These are phyloP conservation scores for Geotrypetes seraphini DNA, from an alignment of 2,797 vertebrate species.

Conservation along the genomic window DNA sequence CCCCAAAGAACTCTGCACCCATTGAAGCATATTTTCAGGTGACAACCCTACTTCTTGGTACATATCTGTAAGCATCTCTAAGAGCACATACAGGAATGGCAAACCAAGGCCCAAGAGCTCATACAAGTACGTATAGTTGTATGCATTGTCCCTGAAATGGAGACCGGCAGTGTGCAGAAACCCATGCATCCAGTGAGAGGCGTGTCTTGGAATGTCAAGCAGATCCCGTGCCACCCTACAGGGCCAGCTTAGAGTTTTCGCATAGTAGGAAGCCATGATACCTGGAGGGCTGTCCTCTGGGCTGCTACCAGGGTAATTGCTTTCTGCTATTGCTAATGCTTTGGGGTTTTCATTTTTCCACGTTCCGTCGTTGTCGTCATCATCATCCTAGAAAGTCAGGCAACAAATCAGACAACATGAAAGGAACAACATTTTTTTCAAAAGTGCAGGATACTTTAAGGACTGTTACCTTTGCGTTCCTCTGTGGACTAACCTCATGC, in stretches of 20 bases:
- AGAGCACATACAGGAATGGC: slow-evolving; percentile 75
- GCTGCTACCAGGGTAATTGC: slow-evolving; percentile 38
- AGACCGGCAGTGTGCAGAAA: slow-evolving; percentile 45
- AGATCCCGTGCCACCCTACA: slow-evolving; percentile 66
- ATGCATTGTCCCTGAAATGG: slow-evolving; percentile 80
- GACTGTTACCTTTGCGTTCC: too few species aligned
- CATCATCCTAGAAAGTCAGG: slow-evolving; percentile 42
- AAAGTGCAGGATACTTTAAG: too few species aligned
- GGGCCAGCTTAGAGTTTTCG: slow-evolving; percentile 74
- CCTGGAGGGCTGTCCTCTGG: slow-evolving; percentile 72
- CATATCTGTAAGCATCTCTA: slow-evolving; percentile 77
- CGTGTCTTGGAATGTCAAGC: slow-evolving; percentile 64
- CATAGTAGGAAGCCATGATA: slow-evolving; percentile 78
- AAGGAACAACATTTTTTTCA: too few species aligned
- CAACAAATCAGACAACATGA: not conserved
- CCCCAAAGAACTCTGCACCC: slow-evolving; percentile 59
- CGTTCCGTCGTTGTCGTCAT: slow-evolving; percentile 11
- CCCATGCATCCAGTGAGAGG: slow-evolving; percentile 61
- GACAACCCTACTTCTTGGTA: slow-evolving; percentile 64
- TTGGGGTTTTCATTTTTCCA: slow-evolving; percentile 40
- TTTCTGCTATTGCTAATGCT: slow-evolving; percentile 32
- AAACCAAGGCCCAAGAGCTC: slow-evolving; percentile 87
- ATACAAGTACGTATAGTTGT: slow-evolving; percentile 75
- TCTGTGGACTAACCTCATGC: too few species aligned
- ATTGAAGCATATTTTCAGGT: slow-evolving; percentile 54